These are phyloP conservation scores for Solea senegalensis DNA, from an alignment of 2,113 vertebrate species.

Conservation along the genomic window DNA sequence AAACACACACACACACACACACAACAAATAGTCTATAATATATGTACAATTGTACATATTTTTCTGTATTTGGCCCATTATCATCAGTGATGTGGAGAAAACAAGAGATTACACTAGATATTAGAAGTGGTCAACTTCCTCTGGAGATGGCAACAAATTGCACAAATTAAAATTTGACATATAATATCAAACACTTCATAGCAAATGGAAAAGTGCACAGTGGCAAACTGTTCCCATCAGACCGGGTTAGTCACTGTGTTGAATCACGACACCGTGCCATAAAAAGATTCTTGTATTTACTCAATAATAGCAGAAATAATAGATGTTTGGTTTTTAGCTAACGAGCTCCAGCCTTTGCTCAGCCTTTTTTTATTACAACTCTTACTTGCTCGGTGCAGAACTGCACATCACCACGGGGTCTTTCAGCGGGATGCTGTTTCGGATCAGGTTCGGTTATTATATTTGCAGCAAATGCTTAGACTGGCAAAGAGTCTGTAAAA, in stretches of 20 bases:
- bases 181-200: not conserved
- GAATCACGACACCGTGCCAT: not conserved
- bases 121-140: too few species aligned
- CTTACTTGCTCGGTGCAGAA: not conserved
- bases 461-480: slow-evolving; percentile 23
- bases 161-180: not conserved
- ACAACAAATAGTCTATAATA: too few species aligned
- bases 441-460: slow-evolving; percentile 15
- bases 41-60: too few species aligned
- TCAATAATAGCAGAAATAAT: not conserved
- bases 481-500: slow-evolving; percentile 34
- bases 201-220: not conserved
- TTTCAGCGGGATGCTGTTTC: slow-evolving; percentile 11
- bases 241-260: not conserved
- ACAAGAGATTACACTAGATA: too few species aligned
- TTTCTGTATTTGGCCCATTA: too few species aligned
- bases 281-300: not conserved
- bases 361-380: not conserved
- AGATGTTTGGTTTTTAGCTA: slow-evolving; percentile 15
- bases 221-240: not conserved
- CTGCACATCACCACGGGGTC: not conserved
- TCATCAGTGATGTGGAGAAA: too few species aligned
- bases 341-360: not conserved
- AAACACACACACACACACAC: too few species aligned
- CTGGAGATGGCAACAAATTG: too few species aligned